These are phyloP conservation scores for Augochlora pura DNA, from an alignment of 1,140 invertebrate species.

Conservation along the genomic window DNA sequence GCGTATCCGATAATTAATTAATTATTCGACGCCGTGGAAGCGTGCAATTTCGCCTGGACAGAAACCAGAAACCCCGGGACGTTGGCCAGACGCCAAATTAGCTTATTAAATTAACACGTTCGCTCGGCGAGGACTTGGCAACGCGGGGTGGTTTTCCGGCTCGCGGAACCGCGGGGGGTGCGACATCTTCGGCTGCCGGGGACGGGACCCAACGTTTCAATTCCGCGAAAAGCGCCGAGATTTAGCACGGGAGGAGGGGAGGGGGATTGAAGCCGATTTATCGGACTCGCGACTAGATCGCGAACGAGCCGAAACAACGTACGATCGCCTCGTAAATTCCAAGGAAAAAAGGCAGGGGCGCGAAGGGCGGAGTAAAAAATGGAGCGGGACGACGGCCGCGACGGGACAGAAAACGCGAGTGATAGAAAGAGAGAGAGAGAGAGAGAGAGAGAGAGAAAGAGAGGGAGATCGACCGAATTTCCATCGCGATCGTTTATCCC, in stretches of 20 bases:
- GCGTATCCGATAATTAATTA: slow-evolving; percentile 62
- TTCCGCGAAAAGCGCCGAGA: not conserved
- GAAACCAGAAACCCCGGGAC: slow-evolving; percentile 64
- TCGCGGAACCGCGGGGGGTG: slow-evolving; percentile 35
- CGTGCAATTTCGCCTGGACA: slow-evolving; percentile 60
- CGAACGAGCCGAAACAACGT: not conserved
- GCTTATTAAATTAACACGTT: slow-evolving; percentile 72
- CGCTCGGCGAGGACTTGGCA: slow-evolving; percentile 54
- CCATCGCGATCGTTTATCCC: not conserved
- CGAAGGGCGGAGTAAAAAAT: not conserved
- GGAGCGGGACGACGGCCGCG: not conserved
- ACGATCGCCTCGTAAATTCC: not conserved
- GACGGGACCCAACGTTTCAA: slow-evolving; percentile 17
- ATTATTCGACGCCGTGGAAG: slow-evolving; percentile 57
- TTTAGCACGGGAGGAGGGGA: too few relatives aligned
- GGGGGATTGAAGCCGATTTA: too few relatives aligned
- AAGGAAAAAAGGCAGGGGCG: not conserved
- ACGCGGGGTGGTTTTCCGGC: slow-evolving; percentile 14
- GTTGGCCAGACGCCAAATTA: slow-evolving; percentile 69
- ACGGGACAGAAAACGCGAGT: too few relatives aligned
- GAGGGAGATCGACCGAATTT: not conserved
- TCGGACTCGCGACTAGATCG: not conserved
- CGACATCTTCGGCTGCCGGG: slow-evolving; percentile 6
- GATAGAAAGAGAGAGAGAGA: too few relatives aligned
- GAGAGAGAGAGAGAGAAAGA: too few relatives aligned